Evolutionary conservation across 2,888 invertebrate genomes (phyloP), one percentile per base, ranked within the genome.

Genomic region (Chironomus tentans): DNA sequence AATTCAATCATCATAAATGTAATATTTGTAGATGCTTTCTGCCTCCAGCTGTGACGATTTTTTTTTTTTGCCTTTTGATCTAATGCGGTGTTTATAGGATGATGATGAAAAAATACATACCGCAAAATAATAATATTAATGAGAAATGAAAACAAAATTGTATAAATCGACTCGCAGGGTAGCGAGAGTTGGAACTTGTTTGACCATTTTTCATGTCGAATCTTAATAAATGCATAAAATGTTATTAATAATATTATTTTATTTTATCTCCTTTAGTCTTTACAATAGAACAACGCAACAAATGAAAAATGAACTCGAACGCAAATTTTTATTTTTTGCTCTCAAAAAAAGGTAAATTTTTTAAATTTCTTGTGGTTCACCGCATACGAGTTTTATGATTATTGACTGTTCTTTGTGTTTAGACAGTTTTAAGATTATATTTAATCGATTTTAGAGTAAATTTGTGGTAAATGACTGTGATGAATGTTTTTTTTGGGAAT

Each of bases 1-100:
- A 74, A 74, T 74, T 74, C 74, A 74, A 74, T 74, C 74, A 74
- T 74, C 74, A 65, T 74, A 74, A 74, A 74, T 74, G 74, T 74
- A 73, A 73, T 74, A 74, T 74, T 74, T 74, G 74, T 74, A 74
- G 65, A 62, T 74, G 68, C 65, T 68, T 24, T 65, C 13, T 56
- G 72, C 15, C 72, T 72, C 72, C 61, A 62, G 72, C 72, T 72
- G 72, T 22, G 72, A 28, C 61, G 72, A 72, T 50, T 21, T 62
- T 18, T 56, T 56, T 56, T 56, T 56, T 56, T 56, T 18, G 56
- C 24, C 62, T 72, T 72, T 72, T 72, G 72, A 72, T 72, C 72
- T 72, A 56, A 24, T 72, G 72, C 72, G 62, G 72, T 72, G n/a
- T 70, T 7, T 56, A 56, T 18, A 56, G 2, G 47, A 22, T 3